Percentiles rank a stretch among this genome's conserved stretches.
phyloP scores from a whole-genome alignment of 23 tunicate species.

The Aplidium turbinatum region DNA sequence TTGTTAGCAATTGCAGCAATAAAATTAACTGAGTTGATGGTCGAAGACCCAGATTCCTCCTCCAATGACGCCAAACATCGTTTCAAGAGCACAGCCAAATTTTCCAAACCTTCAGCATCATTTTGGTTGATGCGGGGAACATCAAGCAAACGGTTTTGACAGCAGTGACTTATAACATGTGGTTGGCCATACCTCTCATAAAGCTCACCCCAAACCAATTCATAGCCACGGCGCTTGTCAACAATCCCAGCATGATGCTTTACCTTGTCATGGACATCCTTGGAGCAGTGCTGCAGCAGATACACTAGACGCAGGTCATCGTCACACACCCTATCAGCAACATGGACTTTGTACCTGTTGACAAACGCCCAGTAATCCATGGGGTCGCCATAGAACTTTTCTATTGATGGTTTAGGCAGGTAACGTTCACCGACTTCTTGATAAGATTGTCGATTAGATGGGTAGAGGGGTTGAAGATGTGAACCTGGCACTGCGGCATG shows the following conservation, averaged over 20 bases:
- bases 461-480: too few species aligned
- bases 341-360: slow-evolving; percentile 23
- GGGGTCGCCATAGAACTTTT: slow-evolving; percentile 40
- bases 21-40: slow-evolving; percentile 6
- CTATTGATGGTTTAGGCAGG: slow-evolving; percentile 33
- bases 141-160: slow-evolving; percentile 4
- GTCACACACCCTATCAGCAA: slow-evolving; percentile 8
- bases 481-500: too few species aligned
- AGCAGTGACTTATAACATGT: slow-evolving; percentile 19
- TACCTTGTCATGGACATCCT: slow-evolving; percentile 22
- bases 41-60: background rate
- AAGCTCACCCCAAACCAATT: slow-evolving; percentile 12
- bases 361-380: slow-evolving; percentile 44
- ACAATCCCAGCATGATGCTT: slow-evolving; percentile 7
- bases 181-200: slow-evolving; percentile 44
- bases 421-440: slow-evolving; percentile 28
- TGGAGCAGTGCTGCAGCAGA: slow-evolving; percentile 34
- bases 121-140: background rate
- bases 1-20: slow-evolving; percentile 17
- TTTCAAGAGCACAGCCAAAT: slow-evolving; percentile 7
- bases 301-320: slow-evolving; percentile 23
- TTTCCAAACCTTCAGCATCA: slow-evolving; percentile 29
- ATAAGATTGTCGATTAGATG: too few species aligned
- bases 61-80: slow-evolving; percentile 16
- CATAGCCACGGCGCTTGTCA: background rate